These are phyloP conservation scores for Tetramorium parvispinum DNA, from an alignment of 1,140 invertebrate species.

Conservation along the genomic window DNA sequence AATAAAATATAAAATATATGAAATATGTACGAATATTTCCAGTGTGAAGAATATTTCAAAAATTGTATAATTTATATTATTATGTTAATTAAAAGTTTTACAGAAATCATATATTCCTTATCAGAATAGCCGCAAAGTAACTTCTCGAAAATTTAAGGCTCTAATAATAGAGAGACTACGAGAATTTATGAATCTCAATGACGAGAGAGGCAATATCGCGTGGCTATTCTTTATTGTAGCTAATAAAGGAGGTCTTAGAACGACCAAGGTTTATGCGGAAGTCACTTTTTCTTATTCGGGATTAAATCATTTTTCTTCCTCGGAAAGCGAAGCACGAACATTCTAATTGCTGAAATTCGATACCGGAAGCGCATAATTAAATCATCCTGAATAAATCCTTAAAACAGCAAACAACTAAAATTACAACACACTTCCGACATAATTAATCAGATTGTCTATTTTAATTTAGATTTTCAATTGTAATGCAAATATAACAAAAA, in stretches of 20 bases:
- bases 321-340: neutral
- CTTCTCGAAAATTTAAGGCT: slow-evolving; percentile 74
- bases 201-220: slow-evolving; percentile 71
- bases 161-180: slow-evolving; percentile 68
- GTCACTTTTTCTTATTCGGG: slow-evolving; percentile 13
- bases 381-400: neutral
- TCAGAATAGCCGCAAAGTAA: slow-evolving; percentile 48
- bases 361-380: slow-evolving; percentile 2
- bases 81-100: slow-evolving; percentile 67
- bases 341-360: slow-evolving; percentile 25
- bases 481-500: neutral
- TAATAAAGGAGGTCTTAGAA: slow-evolving; percentile 68
- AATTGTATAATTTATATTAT: slow-evolving; percentile 19
- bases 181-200: slow-evolving; percentile 78
- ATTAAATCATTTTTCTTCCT: slow-evolving; percentile 21
- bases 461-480: neutral
- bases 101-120: slow-evolving; percentile 43
- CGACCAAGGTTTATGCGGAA: slow-evolving; percentile 29
- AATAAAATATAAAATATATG: neutral
- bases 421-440: neutral
- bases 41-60: neutral
- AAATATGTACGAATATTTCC: too few species aligned
- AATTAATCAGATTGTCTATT: neutral
- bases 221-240: slow-evolving; percentile 72
- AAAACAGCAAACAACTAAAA: neutral